A percentile compares a stretch with the other conserved stretches of the same genome.
Conservation (phyloP, 2,797 vertebrate species). For the Erpetoichthys calabaricus region DNA sequence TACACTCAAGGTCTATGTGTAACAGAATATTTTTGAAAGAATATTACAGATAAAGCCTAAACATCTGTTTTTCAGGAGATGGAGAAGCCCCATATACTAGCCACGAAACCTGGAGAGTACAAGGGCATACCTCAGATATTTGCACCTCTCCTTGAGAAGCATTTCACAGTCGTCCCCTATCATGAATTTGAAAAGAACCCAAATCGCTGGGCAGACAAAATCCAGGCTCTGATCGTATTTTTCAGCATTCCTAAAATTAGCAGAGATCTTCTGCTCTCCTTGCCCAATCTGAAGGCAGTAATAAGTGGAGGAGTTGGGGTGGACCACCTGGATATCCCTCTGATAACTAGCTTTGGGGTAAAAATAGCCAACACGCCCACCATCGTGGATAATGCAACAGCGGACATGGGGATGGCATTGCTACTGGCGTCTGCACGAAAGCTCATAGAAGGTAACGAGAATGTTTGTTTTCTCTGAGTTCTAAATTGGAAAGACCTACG, state of each 20-base stretch:
- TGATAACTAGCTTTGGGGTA: conserved; percentile 48
- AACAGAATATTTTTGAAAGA: not conserved
- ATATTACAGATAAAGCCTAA: not conserved
- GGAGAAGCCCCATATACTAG: conserved; percentile 44
- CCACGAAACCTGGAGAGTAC: conserved; percentile 29
- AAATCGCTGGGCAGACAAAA: conserved; percentile 36
- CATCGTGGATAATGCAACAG: conserved; percentile 46
- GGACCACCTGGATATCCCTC: conserved; percentile 51
- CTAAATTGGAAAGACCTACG: not conserved
- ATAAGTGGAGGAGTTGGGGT: conserved; percentile 48
- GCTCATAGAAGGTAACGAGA: conserved; percentile 47
- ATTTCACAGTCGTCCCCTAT: conserved; percentile 43
- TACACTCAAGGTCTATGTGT: too few species aligned
- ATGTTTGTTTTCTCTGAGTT: not conserved
- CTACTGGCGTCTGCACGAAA: conserved; percentile 54
- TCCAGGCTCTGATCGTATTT: conserved; percentile 40
- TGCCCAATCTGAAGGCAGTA: conserved; percentile 40
- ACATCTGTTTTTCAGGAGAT: conserved; percentile 28
- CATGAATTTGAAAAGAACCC: conserved; percentile 49
- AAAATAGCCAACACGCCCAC: conserved; percentile 50
- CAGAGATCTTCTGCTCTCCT: conserved; percentile 28
- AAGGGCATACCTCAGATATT: conserved; percentile 28
- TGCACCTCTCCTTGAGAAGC: conserved; percentile 31
- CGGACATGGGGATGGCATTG: conserved; percentile 52
- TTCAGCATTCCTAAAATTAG: conserved; percentile 19